Conservation (phyloP, 2,888 invertebrate genomes). For the Azorinus chamasolen region DNA sequence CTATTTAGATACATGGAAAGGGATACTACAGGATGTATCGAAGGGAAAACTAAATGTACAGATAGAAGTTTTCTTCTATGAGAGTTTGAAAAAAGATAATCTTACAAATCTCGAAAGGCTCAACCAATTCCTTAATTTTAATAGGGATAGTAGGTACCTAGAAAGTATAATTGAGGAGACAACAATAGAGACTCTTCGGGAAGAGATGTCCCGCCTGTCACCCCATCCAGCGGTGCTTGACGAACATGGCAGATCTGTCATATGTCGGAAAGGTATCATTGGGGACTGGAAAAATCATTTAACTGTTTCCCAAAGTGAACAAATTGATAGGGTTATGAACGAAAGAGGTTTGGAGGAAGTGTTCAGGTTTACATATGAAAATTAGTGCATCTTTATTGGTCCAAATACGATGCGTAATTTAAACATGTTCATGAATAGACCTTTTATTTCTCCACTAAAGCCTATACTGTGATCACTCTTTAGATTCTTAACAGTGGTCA, state of each 20-base stretch:
- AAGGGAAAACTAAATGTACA: background rate
- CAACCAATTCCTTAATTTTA: background rate
- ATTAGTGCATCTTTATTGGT: no score
- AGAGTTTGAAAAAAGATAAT: background rate
- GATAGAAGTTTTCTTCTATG: constrained; percentile 5
- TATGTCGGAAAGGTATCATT: constrained; percentile 89
- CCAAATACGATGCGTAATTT: no score
- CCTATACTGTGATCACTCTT: no score
- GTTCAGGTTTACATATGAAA: constrained; percentile 1
- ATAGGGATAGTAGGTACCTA: background rate
- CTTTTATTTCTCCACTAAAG: no score
- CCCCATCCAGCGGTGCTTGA: background rate
- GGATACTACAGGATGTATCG: background rate
- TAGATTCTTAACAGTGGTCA: no score
- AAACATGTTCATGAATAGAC: no score
- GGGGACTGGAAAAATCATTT: constrained; percentile 94
- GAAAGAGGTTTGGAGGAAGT: constrained; percentile 61
- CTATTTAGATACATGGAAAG: background rate
- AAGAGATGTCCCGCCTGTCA: background rate
- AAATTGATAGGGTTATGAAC: constrained; percentile 89
- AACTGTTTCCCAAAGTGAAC: constrained; percentile 90
- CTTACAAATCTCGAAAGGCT: background rate
- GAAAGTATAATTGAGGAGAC: background rate
- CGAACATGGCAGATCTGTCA: background rate
- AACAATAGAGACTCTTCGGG: background rate